Conservation (phyloP, 2,113 vertebrate genomes). For the Agelaius tricolor region DNA sequence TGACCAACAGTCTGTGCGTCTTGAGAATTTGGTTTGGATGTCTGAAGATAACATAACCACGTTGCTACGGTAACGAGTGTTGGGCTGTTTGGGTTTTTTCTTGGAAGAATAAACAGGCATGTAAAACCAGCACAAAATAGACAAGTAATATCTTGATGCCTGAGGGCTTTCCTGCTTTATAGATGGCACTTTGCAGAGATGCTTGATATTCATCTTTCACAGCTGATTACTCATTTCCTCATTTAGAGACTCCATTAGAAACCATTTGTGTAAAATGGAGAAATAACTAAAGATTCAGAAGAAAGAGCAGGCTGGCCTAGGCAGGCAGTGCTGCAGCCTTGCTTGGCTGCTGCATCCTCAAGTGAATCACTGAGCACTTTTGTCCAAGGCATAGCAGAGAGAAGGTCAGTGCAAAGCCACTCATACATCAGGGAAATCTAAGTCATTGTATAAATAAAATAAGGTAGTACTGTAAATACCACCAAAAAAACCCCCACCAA, state of each 20-base stretch:
- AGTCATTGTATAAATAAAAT: background rate
- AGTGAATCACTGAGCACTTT: background rate
- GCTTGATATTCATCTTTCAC: background rate
- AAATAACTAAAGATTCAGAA: background rate
- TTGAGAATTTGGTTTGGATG: background rate
- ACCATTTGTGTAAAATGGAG: background rate
- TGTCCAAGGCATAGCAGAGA: background rate
- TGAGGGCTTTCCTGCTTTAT: background rate
- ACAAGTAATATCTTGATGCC: background rate
- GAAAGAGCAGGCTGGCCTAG: background rate
- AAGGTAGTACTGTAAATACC: background rate
- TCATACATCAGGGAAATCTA: background rate
- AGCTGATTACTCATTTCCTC: background rate
- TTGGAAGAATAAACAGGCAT: slow-evolving; percentile 4
- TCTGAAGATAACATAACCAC: background rate
- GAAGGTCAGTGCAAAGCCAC: background rate
- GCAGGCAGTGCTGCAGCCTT: background rate
- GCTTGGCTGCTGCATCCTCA: background rate
- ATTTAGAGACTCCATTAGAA: background rate
- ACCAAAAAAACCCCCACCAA: background rate
- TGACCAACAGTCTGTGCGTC: background rate
- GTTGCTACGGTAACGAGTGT: slow-evolving; percentile 47
- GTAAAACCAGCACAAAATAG: slow-evolving; percentile 8
- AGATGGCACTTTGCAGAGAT: background rate
- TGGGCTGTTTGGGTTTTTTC: background rate